phyloP scores from a whole-genome alignment of 2,113 vertebrate species.

The Gopherus flavomarginatus region DNA sequence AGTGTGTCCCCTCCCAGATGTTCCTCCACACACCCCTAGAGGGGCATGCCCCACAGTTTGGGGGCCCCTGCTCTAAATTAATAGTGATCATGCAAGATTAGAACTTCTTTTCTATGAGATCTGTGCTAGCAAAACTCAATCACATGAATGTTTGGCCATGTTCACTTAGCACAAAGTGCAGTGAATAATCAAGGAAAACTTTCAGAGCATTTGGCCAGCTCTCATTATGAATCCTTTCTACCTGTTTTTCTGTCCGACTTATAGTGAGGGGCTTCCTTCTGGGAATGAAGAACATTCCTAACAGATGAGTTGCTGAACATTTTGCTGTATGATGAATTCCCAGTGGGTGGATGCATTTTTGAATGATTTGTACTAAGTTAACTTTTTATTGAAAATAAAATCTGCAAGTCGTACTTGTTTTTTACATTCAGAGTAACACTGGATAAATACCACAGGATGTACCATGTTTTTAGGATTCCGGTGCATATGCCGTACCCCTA shows the following conservation, averaged over 20 bases:
- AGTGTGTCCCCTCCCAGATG: too few species aligned
- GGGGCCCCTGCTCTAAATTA: not conserved
- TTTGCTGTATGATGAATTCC: not conserved
- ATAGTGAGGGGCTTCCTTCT: not conserved
- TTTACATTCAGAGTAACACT: not conserved
- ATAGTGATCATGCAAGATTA: not conserved
- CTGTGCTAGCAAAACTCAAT: not conserved
- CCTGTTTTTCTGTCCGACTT: not conserved
- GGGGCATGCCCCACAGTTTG: too few species aligned
- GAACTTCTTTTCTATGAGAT: not conserved
- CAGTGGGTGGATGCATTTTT: not conserved
- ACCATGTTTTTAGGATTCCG: not conserved
- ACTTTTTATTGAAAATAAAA: not conserved
- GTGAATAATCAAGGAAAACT: not conserved
- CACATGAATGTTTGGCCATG: not conserved
- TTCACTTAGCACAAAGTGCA: not conserved
- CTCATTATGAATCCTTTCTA: not conserved
- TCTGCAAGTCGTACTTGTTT: accelerated
- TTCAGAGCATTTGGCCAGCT: not conserved
- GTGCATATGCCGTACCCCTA: not conserved
- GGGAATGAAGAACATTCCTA: not conserved
- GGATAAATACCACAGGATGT: accelerated
- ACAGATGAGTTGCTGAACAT: not conserved
- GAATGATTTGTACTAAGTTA: not conserved
- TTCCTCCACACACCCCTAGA: too few species aligned